Conservation (phyloP, 2,113 vertebrate species). For the Oreochromis spilurus region DNA sequence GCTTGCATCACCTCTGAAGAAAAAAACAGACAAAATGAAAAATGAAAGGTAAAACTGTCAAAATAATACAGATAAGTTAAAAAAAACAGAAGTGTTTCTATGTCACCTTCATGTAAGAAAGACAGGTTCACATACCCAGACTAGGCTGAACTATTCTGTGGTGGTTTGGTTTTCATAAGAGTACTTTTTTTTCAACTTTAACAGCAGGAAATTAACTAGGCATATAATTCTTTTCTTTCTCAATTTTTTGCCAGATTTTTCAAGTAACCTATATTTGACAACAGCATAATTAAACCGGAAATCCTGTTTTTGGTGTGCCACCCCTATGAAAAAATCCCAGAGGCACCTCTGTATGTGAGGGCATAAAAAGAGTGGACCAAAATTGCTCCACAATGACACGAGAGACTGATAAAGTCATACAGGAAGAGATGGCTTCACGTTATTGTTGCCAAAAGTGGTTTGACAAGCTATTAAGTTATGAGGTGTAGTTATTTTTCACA, state of each 20-base stretch:
- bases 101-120: neutral
- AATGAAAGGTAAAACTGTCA: neutral
- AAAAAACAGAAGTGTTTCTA: neutral
- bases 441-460: neutral
- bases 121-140: neutral
- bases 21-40: constrained; percentile 9
- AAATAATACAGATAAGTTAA: neutral
- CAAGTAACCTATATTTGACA: neutral
- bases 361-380: neutral
- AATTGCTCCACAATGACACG: neutral
- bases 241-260: neutral
- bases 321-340: neutral
- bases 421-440: neutral
- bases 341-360: neutral
- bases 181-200: neutral
- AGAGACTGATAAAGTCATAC: neutral
- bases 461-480: neutral
- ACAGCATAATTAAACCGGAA: neutral
- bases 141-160: neutral
- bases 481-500: neutral
- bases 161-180: neutral
- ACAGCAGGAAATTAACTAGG: neutral
- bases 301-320: neutral
- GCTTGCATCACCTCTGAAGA: constrained; percentile 65
- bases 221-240: neutral